Conservation (phyloP, 2,113 vertebrate genomes). For the Brachyhypopomus occidentalis region DNA sequence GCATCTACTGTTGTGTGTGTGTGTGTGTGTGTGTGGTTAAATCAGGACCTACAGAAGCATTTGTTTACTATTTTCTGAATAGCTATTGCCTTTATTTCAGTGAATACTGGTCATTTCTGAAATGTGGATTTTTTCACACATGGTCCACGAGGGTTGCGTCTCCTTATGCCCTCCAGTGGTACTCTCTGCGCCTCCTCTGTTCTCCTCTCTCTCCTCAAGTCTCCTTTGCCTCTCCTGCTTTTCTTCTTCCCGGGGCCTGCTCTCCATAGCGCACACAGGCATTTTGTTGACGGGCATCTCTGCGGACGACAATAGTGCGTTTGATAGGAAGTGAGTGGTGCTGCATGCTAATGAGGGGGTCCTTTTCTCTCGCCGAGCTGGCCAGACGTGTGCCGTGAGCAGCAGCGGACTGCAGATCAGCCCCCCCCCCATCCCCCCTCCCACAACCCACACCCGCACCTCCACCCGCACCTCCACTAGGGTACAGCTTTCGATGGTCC, state of each 20-base stretch:
- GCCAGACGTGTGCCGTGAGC: constrained; percentile 64
- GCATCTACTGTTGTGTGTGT: neutral
- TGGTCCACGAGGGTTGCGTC: neutral
- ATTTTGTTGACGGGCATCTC: constrained; percentile 56
- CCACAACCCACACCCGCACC: too few species aligned
- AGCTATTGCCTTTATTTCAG: too few species aligned
- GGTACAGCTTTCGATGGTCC: too few species aligned
- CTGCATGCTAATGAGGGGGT: constrained; percentile 70
- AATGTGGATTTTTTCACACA: neutral
- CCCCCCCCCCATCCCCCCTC: too few species aligned
- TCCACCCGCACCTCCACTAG: too few species aligned
- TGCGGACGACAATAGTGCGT: constrained; percentile 64
- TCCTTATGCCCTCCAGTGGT: neutral
- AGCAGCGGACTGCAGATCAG: constrained; percentile 50
- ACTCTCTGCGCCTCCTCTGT: neutral
- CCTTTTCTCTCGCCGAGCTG: constrained; percentile 62
- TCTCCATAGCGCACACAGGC: constrained; percentile 40
- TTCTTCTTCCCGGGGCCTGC: constrained; percentile 49
- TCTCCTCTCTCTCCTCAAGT: neutral
- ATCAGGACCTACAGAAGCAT: neutral
- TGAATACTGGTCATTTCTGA: neutral
- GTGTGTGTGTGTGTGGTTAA: neutral
- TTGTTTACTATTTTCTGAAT: too few species aligned
- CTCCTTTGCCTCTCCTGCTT: constrained; percentile 4
- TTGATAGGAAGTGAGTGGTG: constrained; percentile 70